Evolutionary conservation across 2,113 vertebrate species (phyloP).

Genomic region (Eulemur rufifrons): DNA sequence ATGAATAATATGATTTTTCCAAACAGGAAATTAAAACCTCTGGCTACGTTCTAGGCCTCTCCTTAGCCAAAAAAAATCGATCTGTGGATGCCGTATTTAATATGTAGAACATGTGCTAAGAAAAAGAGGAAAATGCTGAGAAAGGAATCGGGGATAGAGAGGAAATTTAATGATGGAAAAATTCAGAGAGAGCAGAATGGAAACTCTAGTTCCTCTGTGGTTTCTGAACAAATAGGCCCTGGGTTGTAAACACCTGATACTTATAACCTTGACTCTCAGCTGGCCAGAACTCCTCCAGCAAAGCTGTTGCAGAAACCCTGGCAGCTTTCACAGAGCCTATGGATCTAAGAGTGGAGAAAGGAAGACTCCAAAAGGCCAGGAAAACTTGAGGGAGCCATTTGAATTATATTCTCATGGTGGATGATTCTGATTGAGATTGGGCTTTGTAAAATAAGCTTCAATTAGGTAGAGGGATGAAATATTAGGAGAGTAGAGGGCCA

Average conservation of each 20-base stretch:
- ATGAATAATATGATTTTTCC: not conserved
- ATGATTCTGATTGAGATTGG: not conserved
- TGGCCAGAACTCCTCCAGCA: not conserved
- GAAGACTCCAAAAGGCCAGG: not conserved
- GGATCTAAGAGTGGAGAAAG: not conserved
- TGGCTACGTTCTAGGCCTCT: not conserved
- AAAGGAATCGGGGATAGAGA: not conserved
- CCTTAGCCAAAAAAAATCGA: not conserved
- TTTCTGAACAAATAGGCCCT: not conserved
- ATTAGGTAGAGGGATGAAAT: not conserved
- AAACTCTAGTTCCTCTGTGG: not conserved
- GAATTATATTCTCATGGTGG: not conserved
- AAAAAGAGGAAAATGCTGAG: not conserved
- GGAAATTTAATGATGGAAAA: not conserved
- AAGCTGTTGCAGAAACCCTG: not conserved
- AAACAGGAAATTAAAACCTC: slow-evolving; percentile 47
- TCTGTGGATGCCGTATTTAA: not conserved
- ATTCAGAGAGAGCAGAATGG: not conserved
- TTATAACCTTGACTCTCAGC: not conserved
- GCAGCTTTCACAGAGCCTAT: not conserved
- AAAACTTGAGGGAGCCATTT: not conserved
- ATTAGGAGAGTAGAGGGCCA: not conserved
- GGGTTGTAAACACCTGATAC: not conserved
- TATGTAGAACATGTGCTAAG: not conserved
- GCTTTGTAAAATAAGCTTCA: not conserved